Conservation (phyloP, 2,888 invertebrate species). For the Epinotia brunnichana region DNA sequence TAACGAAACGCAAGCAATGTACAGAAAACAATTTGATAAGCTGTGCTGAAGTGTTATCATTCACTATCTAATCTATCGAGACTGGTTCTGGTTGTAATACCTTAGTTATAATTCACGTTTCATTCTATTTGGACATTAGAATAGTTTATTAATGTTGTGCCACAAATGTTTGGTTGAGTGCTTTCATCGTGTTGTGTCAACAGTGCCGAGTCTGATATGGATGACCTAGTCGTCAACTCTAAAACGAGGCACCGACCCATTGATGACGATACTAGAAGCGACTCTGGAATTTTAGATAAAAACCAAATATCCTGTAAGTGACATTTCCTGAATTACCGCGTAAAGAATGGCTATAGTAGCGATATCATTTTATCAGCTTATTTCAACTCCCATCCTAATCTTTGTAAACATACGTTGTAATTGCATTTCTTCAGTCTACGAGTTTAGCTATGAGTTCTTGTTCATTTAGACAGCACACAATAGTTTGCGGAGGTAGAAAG, state of each 20-base stretch:
- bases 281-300: slow-evolving; percentile 68
- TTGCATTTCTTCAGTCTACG: slow-evolving; percentile 16
- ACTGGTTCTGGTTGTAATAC: slow-evolving; percentile 62
- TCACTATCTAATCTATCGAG: slow-evolving; percentile 74
- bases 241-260: slow-evolving; percentile 70
- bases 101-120: slow-evolving; percentile 74
- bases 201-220: slow-evolving; percentile 57
- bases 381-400: slow-evolving; percentile 26
- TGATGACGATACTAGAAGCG: slow-evolving; percentile 76
- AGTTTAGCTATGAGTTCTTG: slow-evolving; percentile 14
- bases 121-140: slow-evolving; percentile 61
- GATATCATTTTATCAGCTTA: slow-evolving; percentile 37
- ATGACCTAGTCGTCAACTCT: slow-evolving; percentile 59
- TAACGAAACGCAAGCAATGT: slow-evolving; percentile 50
- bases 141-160: slow-evolving; percentile 53
- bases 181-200: slow-evolving; percentile 53
- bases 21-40: slow-evolving; percentile 70
- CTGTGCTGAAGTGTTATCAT: slow-evolving; percentile 61
- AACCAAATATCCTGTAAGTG: slow-evolving; percentile 66
- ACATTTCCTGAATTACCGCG: slow-evolving; percentile 40
- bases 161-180: slow-evolving; percentile 51
- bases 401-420: slow-evolving; percentile 9
- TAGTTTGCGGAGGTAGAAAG: slow-evolving; percentile 37
- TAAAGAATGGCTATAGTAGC: slow-evolving; percentile 41
- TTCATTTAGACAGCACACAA: slow-evolving; percentile 25